A percentile compares a stretch with the other conserved stretches of the same genome.
Conservation (phyloP, 2,888 invertebrate genomes). For the Phengaris arion region DNA sequence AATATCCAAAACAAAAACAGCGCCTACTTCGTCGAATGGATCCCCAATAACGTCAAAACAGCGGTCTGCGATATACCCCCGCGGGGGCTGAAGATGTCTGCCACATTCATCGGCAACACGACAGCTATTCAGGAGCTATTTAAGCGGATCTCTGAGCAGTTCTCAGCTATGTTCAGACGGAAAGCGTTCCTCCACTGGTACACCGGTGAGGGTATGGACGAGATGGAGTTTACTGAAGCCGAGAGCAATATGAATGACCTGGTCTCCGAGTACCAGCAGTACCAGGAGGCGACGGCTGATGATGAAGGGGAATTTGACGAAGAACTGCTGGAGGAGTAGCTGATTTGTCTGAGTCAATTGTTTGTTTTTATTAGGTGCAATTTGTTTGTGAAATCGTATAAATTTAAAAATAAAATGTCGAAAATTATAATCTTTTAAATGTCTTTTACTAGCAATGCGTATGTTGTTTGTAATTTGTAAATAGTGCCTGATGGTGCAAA, state of each 20-base stretch:
- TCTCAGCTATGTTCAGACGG: constrained; percentile 94
- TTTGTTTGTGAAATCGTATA: background rate
- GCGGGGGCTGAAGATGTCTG: constrained; percentile 88
- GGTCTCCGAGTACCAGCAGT: constrained; percentile 94
- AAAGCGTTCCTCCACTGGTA: constrained; percentile 98
- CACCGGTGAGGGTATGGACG: constrained; percentile 97
- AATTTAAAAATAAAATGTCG: background rate
- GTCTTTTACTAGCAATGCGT: no score
- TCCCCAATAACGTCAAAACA: constrained; percentile 88
- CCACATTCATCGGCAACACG: constrained; percentile 92
- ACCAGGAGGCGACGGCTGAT: constrained; percentile 93
- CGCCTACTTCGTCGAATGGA: constrained; percentile 89
- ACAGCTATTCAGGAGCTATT: constrained; percentile 93
- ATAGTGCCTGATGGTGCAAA: no score
- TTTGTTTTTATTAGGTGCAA: constrained; percentile 11
- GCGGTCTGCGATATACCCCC: constrained; percentile 90
- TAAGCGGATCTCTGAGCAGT: constrained; percentile 91
- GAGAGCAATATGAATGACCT: constrained; percentile 96
- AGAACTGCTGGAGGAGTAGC: constrained; percentile 62
- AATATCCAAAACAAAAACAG: constrained; percentile 85
- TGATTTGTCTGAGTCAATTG: background rate
- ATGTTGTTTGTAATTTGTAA: no score
- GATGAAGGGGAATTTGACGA: constrained; percentile 91
- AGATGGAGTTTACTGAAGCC: constrained; percentile 96
- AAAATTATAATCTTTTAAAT: background rate